Percentiles rank a stretch among this genome's conserved stretches.
These are phyloP conservation scores for Tiliqua scincoides DNA, from an alignment of 2,113 vertebrate species.

Conservation along the genomic window DNA sequence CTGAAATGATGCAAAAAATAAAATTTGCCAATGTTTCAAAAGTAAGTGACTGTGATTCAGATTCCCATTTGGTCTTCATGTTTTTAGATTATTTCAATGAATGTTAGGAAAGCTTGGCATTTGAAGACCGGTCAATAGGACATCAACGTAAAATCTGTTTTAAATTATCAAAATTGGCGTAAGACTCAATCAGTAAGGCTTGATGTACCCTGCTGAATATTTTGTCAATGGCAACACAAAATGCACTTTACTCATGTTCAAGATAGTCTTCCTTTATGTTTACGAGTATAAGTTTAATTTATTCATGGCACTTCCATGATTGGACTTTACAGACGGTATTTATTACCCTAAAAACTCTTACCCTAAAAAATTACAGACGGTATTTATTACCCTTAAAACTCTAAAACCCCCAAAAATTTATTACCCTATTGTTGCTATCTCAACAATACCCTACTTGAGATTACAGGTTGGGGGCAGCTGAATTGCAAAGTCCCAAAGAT, in stretches of 20 bases:
- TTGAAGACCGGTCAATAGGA: slow-evolving; percentile 63
- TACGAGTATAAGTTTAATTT: slow-evolving; percentile 54
- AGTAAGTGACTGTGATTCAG: slow-evolving; percentile 51
- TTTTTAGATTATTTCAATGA: slow-evolving; percentile 66
- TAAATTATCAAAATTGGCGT: slow-evolving; percentile 64
- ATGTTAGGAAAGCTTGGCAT: slow-evolving; percentile 51
- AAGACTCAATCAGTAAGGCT: slow-evolving; percentile 56
- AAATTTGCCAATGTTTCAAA: slow-evolving; percentile 43
- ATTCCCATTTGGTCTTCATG: slow-evolving; percentile 55
- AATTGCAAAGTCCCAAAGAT: not conserved
- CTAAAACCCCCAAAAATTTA: too few relatives aligned
- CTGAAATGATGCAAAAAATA: slow-evolving; percentile 58
- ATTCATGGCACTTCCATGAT: slow-evolving; percentile 48
- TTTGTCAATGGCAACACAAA: slow-evolving; percentile 51
- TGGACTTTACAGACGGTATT: slow-evolving; percentile 39
- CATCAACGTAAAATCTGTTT: slow-evolving; percentile 60
- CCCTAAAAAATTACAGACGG: too few relatives aligned
- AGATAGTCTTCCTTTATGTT: slow-evolving; percentile 70
- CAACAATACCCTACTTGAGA: slow-evolving; percentile 39
- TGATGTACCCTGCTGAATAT: slow-evolving; percentile 49
- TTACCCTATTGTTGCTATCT: too few relatives aligned
- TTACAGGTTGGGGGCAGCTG: slow-evolving; percentile 34
- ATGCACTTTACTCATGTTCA: slow-evolving; percentile 69
- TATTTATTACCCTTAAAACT: too few relatives aligned
- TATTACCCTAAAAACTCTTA: too few relatives aligned